Conservation (phyloP, 1,140 invertebrate species). For the Frieseomelitta varia region DNA sequence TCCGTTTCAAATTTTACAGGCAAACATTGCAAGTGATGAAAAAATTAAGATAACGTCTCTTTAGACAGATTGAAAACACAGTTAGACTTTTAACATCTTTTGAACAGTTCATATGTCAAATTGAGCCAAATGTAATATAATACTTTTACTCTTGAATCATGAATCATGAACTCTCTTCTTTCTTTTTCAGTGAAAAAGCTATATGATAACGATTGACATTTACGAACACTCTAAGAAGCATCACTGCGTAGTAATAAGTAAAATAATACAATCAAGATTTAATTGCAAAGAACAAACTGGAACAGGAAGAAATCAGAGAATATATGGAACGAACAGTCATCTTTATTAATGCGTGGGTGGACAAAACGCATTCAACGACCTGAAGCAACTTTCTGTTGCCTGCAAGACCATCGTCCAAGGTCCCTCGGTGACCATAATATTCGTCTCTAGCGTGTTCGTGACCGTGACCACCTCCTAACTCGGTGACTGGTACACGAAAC, state of each 20-base stretch:
- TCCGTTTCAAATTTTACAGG: not conserved
- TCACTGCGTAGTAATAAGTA: no score
- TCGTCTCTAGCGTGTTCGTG: conserved; percentile 24
- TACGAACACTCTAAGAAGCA: not conserved
- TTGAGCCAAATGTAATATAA: not conserved
- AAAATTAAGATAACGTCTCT: no score
- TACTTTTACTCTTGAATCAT: not conserved
- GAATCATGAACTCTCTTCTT: not conserved
- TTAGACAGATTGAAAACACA: no score
- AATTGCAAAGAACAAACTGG: not conserved
- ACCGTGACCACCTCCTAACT: conserved; percentile 51
- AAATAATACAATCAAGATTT: not conserved
- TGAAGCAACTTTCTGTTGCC: not conserved
- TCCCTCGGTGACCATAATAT: conserved; percentile 27
- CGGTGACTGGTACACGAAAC: conserved; percentile 56
- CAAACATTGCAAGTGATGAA: not conserved
- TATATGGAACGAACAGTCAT: not conserved
- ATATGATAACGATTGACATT: not conserved
- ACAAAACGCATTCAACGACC: not conserved
- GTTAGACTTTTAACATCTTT: no score
- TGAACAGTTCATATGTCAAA: not conserved
- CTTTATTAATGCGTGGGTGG: conserved; percentile 5
- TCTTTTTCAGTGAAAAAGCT: not conserved
- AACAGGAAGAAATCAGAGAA: not conserved
- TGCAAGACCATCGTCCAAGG: conserved; percentile 8